A percentile compares a stretch with the other conserved stretches of the same genome.
Conservation (phyloP, 2,888 invertebrate species). For the Drosophila buzzatii region DNA sequence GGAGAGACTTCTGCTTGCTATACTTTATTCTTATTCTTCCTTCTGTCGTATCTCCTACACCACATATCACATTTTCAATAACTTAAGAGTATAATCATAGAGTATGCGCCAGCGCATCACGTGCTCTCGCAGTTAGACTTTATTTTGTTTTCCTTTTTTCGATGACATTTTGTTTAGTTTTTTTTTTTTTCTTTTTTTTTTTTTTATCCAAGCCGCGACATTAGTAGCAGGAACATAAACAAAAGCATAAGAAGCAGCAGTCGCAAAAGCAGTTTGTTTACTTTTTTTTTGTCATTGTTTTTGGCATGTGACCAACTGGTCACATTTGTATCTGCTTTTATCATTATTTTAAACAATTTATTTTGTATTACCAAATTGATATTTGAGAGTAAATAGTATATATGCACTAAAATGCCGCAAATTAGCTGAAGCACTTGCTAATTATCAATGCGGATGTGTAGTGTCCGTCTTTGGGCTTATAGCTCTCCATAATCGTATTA, state of each 20-base stretch:
- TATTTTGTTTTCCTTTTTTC: conserved; percentile 28
- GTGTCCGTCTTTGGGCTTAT: conserved; percentile 22
- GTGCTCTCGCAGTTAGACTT: conserved; percentile 60
- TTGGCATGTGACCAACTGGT: conserved; percentile 61
- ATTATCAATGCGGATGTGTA: conserved; percentile 63
- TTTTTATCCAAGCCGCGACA: conserved; percentile 32
- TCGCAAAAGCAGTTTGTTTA: conserved; percentile 66
- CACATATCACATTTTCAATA: not conserved
- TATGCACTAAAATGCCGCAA: conserved; percentile 61
- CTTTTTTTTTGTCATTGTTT: conserved; percentile 48
- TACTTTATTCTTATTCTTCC: no score
- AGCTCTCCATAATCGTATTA: conserved; percentile 17
- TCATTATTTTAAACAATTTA: not conserved
- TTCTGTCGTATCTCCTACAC: not conserved
- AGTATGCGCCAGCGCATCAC: conserved; percentile 53
- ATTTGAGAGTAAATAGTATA: conserved; percentile 19
- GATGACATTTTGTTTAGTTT: conserved; percentile 7
- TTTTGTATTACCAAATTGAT: conserved; percentile 44
- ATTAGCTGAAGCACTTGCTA: conserved; percentile 59
- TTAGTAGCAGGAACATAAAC: conserved; percentile 60
- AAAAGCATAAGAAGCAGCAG: conserved; percentile 11
- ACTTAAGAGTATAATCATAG: conserved; percentile 6
- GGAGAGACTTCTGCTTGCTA: no score
- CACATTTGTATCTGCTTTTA: conserved; percentile 32
- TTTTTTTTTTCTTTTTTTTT: no score